Evolutionary conservation across 2,888 invertebrate genomes (phyloP).

Genomic region (Xestobium rufovillosum): DNA sequence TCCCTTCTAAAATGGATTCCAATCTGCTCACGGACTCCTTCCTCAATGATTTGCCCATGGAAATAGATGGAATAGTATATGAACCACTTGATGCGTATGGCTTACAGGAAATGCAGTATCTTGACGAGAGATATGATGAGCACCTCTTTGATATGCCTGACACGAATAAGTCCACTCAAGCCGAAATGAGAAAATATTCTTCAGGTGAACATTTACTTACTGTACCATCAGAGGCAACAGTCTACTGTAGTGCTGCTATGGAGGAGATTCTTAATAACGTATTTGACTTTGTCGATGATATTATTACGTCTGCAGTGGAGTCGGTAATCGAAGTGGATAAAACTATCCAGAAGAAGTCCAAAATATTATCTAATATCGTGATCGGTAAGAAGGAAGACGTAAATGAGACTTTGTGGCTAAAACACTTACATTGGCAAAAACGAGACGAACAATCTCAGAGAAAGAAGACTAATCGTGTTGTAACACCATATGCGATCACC

Average conservation of each 20-base stretch:
- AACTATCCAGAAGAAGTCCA: background rate
- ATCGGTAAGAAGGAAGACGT: background rate
- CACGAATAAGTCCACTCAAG: no score
- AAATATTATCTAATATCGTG: no score
- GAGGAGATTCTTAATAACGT: conserved; percentile 2
- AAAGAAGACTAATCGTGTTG: conserved; percentile 1
- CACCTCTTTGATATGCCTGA: no score
- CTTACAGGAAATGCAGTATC: no score
- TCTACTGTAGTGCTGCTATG: conserved; percentile 3
- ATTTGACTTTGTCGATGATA: no score
- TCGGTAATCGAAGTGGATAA: background rate
- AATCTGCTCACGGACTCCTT: conserved; percentile 2
- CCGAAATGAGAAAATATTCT: no score
- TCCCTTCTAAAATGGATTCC: conserved; percentile 4
- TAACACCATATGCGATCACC: conserved; percentile 1
- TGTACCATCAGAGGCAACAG: no score
- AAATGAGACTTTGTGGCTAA: conserved; percentile 2
- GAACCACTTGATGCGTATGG: conserved; percentile 3
- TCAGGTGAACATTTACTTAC: no score
- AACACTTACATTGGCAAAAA: conserved; percentile 2
- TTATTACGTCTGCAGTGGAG: no score
- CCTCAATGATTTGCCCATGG: conserved; percentile 4
- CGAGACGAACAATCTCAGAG: conserved; percentile 1
- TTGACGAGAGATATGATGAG: no score
- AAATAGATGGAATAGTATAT: conserved; percentile 3